phyloP scores from a whole-genome alignment of 2,113 vertebrate genomes.

The Laticauda laticaudata region DNA sequence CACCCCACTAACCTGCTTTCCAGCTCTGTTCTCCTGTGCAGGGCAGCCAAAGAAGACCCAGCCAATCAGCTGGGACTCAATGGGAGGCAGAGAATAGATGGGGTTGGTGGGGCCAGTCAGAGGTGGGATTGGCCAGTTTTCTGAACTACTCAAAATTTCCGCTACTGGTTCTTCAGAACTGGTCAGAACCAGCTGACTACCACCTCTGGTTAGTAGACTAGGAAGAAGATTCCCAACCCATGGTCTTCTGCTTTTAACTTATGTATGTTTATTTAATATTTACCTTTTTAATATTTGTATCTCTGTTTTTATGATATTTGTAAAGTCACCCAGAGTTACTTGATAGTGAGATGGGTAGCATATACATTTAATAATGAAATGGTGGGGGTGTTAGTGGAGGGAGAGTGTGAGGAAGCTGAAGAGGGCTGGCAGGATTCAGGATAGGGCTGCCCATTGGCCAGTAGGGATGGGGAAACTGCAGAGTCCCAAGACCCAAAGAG shows the following conservation, averaged over 20 bases:
- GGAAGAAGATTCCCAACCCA: background rate
- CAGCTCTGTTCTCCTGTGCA: too few species aligned
- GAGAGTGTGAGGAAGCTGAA: background rate
- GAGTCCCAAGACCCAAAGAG: background rate
- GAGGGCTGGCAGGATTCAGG: background rate
- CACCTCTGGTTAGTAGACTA: background rate
- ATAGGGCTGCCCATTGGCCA: background rate
- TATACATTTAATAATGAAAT: background rate
- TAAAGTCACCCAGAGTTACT: background rate
- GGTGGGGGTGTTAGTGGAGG: background rate
- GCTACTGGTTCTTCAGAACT: too few species aligned
- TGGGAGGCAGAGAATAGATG: too few species aligned
- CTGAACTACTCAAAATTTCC: too few species aligned
- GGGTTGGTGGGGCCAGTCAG: too few species aligned
- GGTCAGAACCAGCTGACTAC: too few species aligned
- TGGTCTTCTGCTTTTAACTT: background rate
- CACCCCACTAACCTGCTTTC: too few species aligned
- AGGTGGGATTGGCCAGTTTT: too few species aligned
- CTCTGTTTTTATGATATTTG: background rate
- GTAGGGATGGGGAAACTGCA: background rate
- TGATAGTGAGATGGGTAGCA: background rate
- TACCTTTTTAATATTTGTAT: background rate
- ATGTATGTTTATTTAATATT: background rate
- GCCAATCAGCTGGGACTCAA: too few species aligned
- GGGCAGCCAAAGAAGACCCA: too few species aligned